Conservation (phyloP, 2,888 invertebrate genomes). For the Dinocampus coccinellae region DNA sequence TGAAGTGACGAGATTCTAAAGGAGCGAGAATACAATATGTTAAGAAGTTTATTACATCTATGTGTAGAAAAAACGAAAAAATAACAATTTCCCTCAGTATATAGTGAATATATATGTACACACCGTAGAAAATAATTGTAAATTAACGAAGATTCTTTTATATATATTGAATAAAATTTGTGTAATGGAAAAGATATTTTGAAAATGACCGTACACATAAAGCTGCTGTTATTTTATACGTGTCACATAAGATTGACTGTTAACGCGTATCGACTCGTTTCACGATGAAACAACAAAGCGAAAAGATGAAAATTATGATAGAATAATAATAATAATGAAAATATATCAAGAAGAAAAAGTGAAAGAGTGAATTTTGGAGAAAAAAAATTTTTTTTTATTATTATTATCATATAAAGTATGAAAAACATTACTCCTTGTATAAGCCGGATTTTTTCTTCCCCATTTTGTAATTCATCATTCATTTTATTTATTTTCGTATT, state of each 20-base stretch:
- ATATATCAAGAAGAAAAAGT: not conserved
- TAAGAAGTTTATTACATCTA: conserved; percentile 16
- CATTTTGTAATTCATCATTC: no score
- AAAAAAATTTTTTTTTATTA: conserved; percentile 19
- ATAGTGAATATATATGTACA: not conserved
- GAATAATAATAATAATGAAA: not conserved
- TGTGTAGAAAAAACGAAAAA: not conserved
- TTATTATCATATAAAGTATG: not conserved
- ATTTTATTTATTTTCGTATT: no score
- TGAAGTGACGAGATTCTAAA: not conserved
- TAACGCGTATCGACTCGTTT: conserved; percentile 12
- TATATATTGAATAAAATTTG: not conserved
- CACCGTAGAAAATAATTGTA: conserved; percentile 33
- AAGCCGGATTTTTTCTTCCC: no score
- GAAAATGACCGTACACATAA: not conserved
- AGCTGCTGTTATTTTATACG: not conserved
- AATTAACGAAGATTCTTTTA: conserved; percentile 19
- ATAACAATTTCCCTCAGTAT: not conserved
- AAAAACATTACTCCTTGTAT: not conserved
- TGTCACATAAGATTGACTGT: conserved; percentile 2
- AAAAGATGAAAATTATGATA: not conserved
- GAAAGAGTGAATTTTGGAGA: not conserved
- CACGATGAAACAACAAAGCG: conserved; percentile 1
- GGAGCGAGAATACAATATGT: not conserved
- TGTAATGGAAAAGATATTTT: not conserved